Evolutionary conservation across 2,888 invertebrate species (phyloP).

Genomic region (Xylocampa areola): DNA sequence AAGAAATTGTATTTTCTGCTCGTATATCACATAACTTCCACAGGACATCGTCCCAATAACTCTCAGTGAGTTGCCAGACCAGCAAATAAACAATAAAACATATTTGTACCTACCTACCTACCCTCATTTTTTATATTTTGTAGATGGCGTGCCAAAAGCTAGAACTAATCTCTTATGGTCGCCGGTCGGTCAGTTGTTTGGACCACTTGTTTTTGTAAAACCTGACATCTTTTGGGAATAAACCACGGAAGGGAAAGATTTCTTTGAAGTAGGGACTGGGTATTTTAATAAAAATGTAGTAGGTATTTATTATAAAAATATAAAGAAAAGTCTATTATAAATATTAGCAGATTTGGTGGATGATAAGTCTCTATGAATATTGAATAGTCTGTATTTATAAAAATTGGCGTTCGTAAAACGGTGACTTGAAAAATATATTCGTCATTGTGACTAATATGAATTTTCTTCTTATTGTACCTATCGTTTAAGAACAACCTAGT

Average conservation of each 20-base stretch:
- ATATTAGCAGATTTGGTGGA: too few relatives aligned
- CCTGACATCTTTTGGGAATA: neutral
- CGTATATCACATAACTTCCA: constrained; percentile 43
- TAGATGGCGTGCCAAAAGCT: constrained; percentile 41
- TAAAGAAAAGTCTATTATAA: too few relatives aligned
- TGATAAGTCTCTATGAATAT: too few relatives aligned
- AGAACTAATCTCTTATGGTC: constrained; percentile 44
- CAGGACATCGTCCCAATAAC: constrained; percentile 32
- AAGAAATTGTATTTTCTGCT: constrained; percentile 32
- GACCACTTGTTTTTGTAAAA: constrained; percentile 11
- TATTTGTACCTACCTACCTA: constrained; percentile 30
- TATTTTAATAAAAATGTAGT: neutral
- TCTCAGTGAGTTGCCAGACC: constrained; percentile 42
- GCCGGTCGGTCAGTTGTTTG: constrained; percentile 14
- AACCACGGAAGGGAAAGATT: neutral
- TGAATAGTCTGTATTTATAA: too few relatives aligned
- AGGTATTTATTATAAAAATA: neutral
- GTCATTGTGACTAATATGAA: too few relatives aligned
- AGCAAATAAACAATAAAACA: constrained; percentile 43
- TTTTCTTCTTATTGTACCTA: too few relatives aligned
- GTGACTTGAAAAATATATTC: too few relatives aligned
- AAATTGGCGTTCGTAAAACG: too few relatives aligned
- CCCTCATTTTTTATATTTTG: constrained; percentile 29
- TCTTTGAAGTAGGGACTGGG: neutral
- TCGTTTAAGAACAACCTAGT: too few relatives aligned